Percentiles rank a stretch among this genome's conserved stretches.
Evolutionary conservation across 1,140 invertebrate genomes (phyloP).

Genomic region (Aporrectodea caliginosa): DNA sequence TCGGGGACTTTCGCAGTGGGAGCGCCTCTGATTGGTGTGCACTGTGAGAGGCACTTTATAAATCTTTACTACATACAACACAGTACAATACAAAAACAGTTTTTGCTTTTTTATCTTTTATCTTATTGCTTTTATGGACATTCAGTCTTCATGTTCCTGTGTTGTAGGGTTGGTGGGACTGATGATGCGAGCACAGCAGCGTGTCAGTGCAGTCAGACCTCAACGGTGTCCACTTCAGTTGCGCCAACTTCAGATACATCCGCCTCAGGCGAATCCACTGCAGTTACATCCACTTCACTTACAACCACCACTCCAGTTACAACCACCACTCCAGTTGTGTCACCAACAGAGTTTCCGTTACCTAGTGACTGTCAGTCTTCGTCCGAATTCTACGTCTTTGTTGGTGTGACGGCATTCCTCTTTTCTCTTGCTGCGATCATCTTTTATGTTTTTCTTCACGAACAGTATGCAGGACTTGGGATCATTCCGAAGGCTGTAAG

Average conservation of each 20-base stretch:
- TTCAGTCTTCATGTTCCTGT: too few relatives aligned
- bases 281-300: neutral
- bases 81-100: too few relatives aligned
- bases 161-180: too few relatives aligned
- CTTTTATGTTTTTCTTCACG: conserved; percentile 63
- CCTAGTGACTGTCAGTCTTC: conserved; percentile 53
- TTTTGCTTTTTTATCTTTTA: too few relatives aligned
- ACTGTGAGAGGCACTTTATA: too few relatives aligned
- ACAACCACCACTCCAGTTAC: neutral
- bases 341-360: too few relatives aligned
- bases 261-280: neutral
- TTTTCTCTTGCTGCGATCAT: conserved; percentile 62
- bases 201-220: too few relatives aligned
- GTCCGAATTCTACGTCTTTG: conserved; percentile 67
- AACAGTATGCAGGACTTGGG: conserved; percentile 61
- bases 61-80: too few relatives aligned
- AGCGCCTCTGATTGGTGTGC: too few relatives aligned
- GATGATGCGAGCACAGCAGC: too few relatives aligned
- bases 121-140: too few relatives aligned
- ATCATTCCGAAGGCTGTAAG: conserved; percentile 58
- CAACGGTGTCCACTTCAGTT: neutral
- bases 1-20: too few relatives aligned
- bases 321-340: neutral
- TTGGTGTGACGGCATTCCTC: conserved; percentile 66
- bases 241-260: neutral